These are phyloP conservation scores for Cosmorhoe ocellata DNA, from an alignment of 2,888 invertebrate species.

Conservation along the genomic window DNA sequence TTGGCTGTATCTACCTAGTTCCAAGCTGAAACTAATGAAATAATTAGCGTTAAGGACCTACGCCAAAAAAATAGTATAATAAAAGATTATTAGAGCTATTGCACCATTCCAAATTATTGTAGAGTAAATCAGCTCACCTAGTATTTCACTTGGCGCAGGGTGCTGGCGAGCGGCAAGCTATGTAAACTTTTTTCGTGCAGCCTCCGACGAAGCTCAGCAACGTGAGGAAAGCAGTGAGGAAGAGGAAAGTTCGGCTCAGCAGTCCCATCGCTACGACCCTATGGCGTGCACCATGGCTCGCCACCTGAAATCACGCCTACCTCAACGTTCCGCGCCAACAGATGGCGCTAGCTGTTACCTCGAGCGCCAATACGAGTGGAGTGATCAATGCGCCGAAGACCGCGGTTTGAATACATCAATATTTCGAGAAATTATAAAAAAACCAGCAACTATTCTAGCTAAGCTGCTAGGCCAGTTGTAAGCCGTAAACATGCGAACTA, in stretches of 20 bases:
- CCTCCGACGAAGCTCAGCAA: constrained; percentile 47
- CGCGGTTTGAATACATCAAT: too few species aligned
- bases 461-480: too few species aligned
- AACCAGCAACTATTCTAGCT: too few species aligned
- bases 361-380: too few species aligned
- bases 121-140: constrained; percentile 16
- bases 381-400: too few species aligned
- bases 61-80: too few species aligned
- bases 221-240: constrained; percentile 45
- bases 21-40: too few species aligned
- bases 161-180: constrained; percentile 62
- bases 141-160: constrained; percentile 57
- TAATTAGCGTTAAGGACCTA: too few species aligned
- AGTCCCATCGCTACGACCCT: constrained; percentile 55
- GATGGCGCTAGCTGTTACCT: constrained; percentile 15
- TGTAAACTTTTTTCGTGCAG: constrained; percentile 64
- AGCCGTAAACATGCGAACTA: not conserved
- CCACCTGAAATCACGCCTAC: constrained; percentile 40
- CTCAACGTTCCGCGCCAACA: constrained; percentile 17
- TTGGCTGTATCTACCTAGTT: too few species aligned
- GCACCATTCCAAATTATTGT: not conserved
- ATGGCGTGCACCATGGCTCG: constrained; percentile 37
- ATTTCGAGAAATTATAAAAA: too few species aligned
- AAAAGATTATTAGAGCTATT: too few species aligned
- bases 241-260: constrained; percentile 42